Evolutionary conservation across 2,888 invertebrate species (phyloP).

Genomic region (Galeopsomyia nigrocyanea): DNA sequence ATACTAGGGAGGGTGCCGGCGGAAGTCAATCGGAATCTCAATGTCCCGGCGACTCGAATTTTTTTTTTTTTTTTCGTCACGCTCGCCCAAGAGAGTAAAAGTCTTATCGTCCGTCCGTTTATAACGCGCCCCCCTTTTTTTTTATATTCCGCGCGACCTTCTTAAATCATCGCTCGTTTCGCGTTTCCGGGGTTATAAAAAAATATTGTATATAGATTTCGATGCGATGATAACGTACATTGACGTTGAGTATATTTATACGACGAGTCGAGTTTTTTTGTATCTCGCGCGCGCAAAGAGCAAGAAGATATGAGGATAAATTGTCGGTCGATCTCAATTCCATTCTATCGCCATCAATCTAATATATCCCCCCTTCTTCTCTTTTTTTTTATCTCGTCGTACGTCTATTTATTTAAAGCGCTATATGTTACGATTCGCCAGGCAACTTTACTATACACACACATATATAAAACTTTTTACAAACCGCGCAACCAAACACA

Average conservation of each 20-base stretch:
- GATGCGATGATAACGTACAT: too few species aligned
- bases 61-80: slow-evolving; percentile 39
- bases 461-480: too few species aligned
- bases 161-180: not conserved
- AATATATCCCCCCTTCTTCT: slow-evolving; percentile 6
- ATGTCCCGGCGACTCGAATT: slow-evolving; percentile 51
- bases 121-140: slow-evolving; percentile 14
- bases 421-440: too few species aligned
- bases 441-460: too few species aligned
- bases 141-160: slow-evolving; percentile 24
- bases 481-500: too few species aligned
- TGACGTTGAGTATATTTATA: not conserved
- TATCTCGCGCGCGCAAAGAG: too few species aligned
- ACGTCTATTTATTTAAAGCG: slow-evolving; percentile 18
- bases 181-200: too few species aligned
- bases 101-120: not conserved
- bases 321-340: slow-evolving; percentile 42
- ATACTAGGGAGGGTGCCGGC: slow-evolving; percentile 34
- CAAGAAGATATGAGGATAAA: slow-evolving; percentile 38
- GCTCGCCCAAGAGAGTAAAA: slow-evolving; percentile 30
- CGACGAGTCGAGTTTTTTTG: not conserved
- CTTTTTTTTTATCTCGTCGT: slow-evolving; percentile 16
- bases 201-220: too few species aligned
- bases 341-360: slow-evolving; percentile 32
- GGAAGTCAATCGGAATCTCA: slow-evolving; percentile 59